These are phyloP conservation scores for Leucophenga varia DNA, from an alignment of 1,140 invertebrate species.

Conservation along the genomic window DNA sequence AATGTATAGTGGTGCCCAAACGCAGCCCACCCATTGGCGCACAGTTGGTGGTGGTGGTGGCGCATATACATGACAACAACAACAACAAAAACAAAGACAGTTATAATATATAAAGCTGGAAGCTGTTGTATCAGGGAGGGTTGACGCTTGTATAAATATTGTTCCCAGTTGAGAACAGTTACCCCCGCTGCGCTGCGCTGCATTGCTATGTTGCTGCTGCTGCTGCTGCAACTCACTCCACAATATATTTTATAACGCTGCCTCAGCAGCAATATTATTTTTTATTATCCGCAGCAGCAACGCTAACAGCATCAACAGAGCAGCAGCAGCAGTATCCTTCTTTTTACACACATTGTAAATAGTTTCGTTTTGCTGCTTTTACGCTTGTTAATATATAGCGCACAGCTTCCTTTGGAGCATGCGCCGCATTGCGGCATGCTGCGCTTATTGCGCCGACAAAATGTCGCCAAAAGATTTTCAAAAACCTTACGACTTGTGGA, in stretches of 20 bases:
- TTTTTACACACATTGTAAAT: neutral
- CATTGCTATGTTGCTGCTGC: conserved; percentile 16
- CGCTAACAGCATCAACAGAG: neutral
- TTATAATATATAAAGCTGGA: too few species aligned
- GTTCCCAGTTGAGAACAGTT: neutral
- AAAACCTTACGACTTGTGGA: conserved; percentile 50
- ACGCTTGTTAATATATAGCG: too few species aligned
- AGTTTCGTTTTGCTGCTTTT: too few species aligned
- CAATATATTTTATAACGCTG: conserved; percentile 24
- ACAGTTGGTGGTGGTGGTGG: conserved; percentile 41
- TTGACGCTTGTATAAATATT: too few species aligned
- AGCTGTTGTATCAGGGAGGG: too few species aligned
- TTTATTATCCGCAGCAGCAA: neutral
- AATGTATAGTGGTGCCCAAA: too few species aligned
- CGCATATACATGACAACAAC: too few species aligned
- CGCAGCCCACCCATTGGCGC: conserved; percentile 38
- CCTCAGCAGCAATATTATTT: too few species aligned
- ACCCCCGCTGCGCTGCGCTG: conserved; percentile 4
- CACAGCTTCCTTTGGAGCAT: conserved; percentile 30
- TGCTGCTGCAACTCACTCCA: too few species aligned
- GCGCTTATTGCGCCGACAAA: conserved; percentile 15
- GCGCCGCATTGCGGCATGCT: conserved; percentile 19
- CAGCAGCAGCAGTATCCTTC: neutral
- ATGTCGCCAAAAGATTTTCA: conserved; percentile 36
- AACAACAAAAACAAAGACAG: too few species aligned